Conservation (phyloP, 2,888 invertebrate species). For the Lasioglossum leucozonium region DNA sequence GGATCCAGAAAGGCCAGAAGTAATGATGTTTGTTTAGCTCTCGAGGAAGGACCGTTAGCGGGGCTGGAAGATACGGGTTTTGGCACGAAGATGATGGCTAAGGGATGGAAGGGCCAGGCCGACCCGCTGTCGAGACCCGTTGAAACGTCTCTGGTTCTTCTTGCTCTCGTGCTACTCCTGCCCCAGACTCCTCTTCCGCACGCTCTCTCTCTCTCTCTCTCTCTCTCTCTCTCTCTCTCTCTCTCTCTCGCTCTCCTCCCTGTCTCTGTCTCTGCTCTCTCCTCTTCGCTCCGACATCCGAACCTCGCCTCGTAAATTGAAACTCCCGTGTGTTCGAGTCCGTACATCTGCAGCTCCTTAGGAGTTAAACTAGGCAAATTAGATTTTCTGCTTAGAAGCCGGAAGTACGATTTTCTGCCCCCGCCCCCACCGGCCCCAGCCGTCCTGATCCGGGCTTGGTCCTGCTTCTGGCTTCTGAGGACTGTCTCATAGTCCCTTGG, state of each 20-base stretch:
- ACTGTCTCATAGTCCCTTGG: conserved; percentile 1
- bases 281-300: conserved; percentile 19
- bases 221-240: conserved; percentile 17
- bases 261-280: conserved; percentile 7
- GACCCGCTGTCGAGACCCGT: conserved; percentile 38
- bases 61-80: conserved; percentile 74
- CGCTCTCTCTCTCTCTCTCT: conserved; percentile 24
- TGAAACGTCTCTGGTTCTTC: conserved; percentile 52
- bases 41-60: conserved; percentile 72
- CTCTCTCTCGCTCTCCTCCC: conserved; percentile 28
- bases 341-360: conserved; percentile 79
- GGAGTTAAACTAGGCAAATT: conserved; percentile 82
- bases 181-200: conserved; percentile 10
- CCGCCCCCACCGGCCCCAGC: conserved; percentile 8
- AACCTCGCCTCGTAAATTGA: conserved; percentile 79
- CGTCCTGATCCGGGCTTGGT: background rate
- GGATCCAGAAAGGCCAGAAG: conserved; percentile 68
- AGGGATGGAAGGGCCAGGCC: conserved; percentile 54
- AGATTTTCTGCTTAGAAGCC: conserved; percentile 80
- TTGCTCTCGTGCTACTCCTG: conserved; percentile 17
- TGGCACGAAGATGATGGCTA: conserved; percentile 74
- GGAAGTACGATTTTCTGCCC: conserved; percentile 67
- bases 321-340: conserved; percentile 75
- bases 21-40: conserved; percentile 83
- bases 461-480: background rate